These are phyloP conservation scores for Nomada flava DNA, from an alignment of 2,888 invertebrate species.

Conservation along the genomic window DNA sequence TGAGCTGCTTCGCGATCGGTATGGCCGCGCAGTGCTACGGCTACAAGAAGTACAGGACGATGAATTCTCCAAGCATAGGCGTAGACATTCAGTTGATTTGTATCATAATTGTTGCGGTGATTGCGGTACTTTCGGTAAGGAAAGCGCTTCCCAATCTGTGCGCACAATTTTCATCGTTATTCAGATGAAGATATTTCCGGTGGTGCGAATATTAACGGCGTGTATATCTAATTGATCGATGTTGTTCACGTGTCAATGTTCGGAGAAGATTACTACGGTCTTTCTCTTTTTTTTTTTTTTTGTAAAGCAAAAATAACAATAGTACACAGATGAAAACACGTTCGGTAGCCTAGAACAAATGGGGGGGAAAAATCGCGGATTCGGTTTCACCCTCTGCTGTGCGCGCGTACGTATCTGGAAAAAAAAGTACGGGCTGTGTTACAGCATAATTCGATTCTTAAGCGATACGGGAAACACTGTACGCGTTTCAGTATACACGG, in stretches of 20 bases:
- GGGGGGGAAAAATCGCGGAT: not conserved
- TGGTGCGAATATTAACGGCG: no score
- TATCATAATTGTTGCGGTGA: constrained; percentile 61
- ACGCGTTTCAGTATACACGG: constrained; percentile 2
- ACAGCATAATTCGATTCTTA: constrained; percentile 14
- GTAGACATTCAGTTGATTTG: constrained; percentile 47
- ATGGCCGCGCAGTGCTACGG: constrained; percentile 82
- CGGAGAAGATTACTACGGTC: no score
- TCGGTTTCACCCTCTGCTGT: not conserved
- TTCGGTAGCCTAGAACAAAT: not conserved
- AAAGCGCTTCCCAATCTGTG: constrained; percentile 69
- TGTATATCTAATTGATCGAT: not conserved
- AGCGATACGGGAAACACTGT: not conserved
- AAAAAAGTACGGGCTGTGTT: constrained; percentile 4
- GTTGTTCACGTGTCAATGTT: not conserved
- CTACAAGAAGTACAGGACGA: constrained; percentile 71
- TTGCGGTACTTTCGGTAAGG: constrained; percentile 70
- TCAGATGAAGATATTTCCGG: constrained; percentile 9
- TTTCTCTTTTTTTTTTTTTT: no score
- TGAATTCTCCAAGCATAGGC: not conserved
- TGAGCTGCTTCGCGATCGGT: constrained; percentile 85
- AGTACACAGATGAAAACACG: not conserved
- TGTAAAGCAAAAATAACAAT: no score
- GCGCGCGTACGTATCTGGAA: not conserved
- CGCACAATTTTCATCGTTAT: constrained; percentile 19